Conservation (phyloP, 2,797 vertebrate genomes). For the Gymnothorax javanicus region DNA sequence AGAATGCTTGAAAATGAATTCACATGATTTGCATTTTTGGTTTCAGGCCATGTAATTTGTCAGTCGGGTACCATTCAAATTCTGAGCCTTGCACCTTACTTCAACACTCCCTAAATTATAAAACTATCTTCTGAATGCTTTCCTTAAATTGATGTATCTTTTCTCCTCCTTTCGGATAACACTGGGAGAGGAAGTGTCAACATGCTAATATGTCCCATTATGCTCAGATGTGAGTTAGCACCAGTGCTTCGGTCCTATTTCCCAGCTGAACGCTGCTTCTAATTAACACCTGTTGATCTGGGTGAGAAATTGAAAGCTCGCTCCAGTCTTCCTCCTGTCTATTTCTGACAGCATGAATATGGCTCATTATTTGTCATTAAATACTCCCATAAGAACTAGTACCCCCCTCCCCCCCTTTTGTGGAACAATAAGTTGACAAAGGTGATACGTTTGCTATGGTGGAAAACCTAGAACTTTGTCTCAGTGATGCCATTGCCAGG, state of each 20-base stretch:
- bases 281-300: slow-evolving; percentile 45
- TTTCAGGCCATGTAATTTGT: slow-evolving; percentile 26
- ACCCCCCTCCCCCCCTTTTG: slow-evolving; percentile 28
- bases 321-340: slow-evolving; percentile 23
- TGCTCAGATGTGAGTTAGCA: slow-evolving; percentile 32
- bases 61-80: slow-evolving; percentile 26
- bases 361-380: slow-evolving; percentile 39
- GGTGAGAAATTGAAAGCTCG: slow-evolving; percentile 33
- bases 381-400: slow-evolving; percentile 28
- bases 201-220: slow-evolving; percentile 59
- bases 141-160: slow-evolving; percentile 66
- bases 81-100: slow-evolving; percentile 59
- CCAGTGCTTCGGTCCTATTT: slow-evolving; percentile 34
- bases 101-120: slow-evolving; percentile 69
- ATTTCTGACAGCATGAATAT: slow-evolving; percentile 25
- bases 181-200: slow-evolving; percentile 49
- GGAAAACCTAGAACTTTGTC: not conserved
- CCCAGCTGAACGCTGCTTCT: slow-evolving; percentile 45
- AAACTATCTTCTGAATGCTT: slow-evolving; percentile 62
- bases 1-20: not conserved
- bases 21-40: slow-evolving; percentile 8
- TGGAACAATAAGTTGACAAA: not conserved
- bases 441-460: not conserved
- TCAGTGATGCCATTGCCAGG: not conserved
- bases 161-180: slow-evolving; percentile 50